These are phyloP conservation scores for Monoplex corrugatus DNA, from an alignment of 2,888 invertebrate genomes.

Conservation along the genomic window DNA sequence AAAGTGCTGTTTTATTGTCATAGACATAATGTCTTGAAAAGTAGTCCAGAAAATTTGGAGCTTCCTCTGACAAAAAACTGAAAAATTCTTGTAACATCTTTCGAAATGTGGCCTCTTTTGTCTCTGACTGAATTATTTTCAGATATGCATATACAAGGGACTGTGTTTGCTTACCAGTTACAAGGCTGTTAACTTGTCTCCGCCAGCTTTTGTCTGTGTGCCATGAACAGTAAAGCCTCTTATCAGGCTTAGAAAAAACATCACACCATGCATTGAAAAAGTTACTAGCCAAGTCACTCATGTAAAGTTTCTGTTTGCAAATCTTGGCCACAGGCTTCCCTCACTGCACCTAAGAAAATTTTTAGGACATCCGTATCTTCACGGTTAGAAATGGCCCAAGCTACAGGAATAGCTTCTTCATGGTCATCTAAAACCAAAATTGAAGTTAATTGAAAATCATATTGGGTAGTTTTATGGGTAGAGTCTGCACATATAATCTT, in stretches of 20 bases:
- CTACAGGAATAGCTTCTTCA: conserved; percentile 43
- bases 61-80: background rate
- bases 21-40: conserved; percentile 24
- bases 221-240: conserved; percentile 39
- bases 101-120: conserved; percentile 18
- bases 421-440: conserved; percentile 31
- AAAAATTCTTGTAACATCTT: background rate
- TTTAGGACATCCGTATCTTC: too few species aligned
- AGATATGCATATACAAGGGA: background rate
- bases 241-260: conserved; percentile 10
- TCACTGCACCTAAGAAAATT: too few species aligned
- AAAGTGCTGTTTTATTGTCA: conserved; percentile 22
- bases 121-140: background rate
- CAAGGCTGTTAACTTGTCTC: background rate
- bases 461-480: conserved; percentile 25
- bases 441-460: conserved; percentile 35
- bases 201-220: conserved; percentile 32
- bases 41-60: conserved; percentile 27
- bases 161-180: background rate
- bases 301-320: conserved; percentile 5
- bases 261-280: conserved; percentile 50
- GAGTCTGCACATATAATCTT: conserved; percentile 37
- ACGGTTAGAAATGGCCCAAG: conserved; percentile 47
- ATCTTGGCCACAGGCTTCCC: conserved; percentile 23
- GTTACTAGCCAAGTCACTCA: conserved; percentile 44